These are phyloP conservation scores for Diplosoma virens DNA, from an alignment of 23 tunicate species.

Conservation along the genomic window DNA sequence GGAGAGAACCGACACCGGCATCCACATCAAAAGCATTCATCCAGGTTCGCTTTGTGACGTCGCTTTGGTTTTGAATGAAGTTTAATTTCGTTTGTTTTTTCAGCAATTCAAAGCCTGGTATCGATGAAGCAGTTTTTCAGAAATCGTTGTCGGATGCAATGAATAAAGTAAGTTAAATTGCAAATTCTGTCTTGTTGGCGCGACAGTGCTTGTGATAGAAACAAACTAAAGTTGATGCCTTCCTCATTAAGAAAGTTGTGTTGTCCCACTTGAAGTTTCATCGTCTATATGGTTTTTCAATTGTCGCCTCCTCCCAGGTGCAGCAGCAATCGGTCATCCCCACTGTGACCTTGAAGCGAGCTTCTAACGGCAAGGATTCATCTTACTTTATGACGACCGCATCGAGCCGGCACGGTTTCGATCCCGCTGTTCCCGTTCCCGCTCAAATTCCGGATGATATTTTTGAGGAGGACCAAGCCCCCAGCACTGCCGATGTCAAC, in stretches of 20 bases:
- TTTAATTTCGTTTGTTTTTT: constrained; percentile 6
- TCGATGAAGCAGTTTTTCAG: constrained; percentile 72
- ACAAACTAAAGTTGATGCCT: too few relatives aligned
- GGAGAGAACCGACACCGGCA: too few relatives aligned
- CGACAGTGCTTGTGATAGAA: too few relatives aligned
- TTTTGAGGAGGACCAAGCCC: constrained; percentile 39
- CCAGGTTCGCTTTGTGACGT: too few relatives aligned
- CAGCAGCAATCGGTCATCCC: constrained; percentile 28
- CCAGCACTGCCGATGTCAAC: too few relatives aligned
- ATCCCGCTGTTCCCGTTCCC: constrained; percentile 38
- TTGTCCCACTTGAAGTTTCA: too few relatives aligned
- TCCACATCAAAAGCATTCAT: too few relatives aligned
- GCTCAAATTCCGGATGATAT: constrained; percentile 44
- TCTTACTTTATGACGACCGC: constrained; percentile 4
- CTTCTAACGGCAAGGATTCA: constrained; percentile 35
- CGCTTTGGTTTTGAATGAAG: too few relatives aligned
- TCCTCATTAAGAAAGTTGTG: too few relatives aligned
- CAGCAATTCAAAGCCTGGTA: constrained; percentile 21
- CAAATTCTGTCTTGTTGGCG: too few relatives aligned
- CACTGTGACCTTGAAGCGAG: constrained; percentile 66
- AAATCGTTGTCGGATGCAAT: constrained; percentile 76
- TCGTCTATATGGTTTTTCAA: not conserved
- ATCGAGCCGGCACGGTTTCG: not conserved
- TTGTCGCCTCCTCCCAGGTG: not conserved
- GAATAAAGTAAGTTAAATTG: constrained; percentile 57